Evolutionary conservation across 2,888 invertebrate genomes (phyloP), one percentile per base, ranked within the genome.

Genomic region (Cryptocephalus primarius): DNA sequence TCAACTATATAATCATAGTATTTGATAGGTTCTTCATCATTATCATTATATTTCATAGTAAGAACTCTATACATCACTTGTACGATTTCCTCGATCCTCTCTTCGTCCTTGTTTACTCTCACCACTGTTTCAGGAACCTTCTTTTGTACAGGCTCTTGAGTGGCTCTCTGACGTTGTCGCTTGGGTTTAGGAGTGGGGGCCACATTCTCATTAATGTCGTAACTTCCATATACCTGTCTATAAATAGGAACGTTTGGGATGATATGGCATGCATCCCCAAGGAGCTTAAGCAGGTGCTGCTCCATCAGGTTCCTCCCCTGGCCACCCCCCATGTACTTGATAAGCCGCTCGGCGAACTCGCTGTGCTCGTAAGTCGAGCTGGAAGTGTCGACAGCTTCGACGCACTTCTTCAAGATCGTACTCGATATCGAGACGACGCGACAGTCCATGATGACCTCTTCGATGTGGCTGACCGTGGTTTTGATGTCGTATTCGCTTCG

Each of bases 1-100:
- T 83, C 75, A 48, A 82, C 61, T 12, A 80, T 75, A 9, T 76
- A 62, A 56, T 75, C 70, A 65, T 77, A 81, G 63, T 79, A 82
- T 55, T 74, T 73, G 4, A 82, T 65, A 0, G 79, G 75, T 32
- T 64, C 48, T 2, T 58, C 48, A 3, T 66, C 51, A 49, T 70
- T 69, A 2, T 62, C 61, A 39, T 68, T 68, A 60, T 69, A 76
- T 43, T 68, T 65, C 36, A 70, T 64, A 1, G 46, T 61, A 32
- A 82, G 66, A 48, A 76, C 72, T 1, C 69, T 66, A 53, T 66
- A 63, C 33, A 80, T 73, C 12, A 72, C 71, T 49, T 67, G 67
- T 2, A 81, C 76, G 55, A 77, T 77, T 54, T 77, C 72, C 43
- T 76, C 72, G 1, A 78, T 72, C 38, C 75, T 74, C 44, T 76